Conservation (phyloP, 2,888 invertebrate genomes). For the Ectropis crepuscularia region DNA sequence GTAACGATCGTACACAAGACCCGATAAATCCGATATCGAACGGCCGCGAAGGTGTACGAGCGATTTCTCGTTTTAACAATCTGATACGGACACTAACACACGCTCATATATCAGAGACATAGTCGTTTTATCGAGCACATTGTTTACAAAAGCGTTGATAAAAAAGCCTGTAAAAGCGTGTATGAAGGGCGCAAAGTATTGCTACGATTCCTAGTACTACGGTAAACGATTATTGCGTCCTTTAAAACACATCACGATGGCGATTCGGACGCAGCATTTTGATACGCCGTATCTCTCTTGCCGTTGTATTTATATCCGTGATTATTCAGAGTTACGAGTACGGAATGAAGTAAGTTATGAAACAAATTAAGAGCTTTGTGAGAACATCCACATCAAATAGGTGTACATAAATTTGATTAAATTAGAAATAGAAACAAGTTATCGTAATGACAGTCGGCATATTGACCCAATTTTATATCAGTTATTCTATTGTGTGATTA, state of each 20-base stretch:
- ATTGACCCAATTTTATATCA: constrained; percentile 21
- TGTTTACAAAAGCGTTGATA: constrained; percentile 75
- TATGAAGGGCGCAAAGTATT: constrained; percentile 52
- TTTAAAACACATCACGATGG: constrained; percentile 1
- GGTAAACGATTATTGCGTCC: constrained; percentile 9
- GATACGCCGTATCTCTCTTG: constrained; percentile 13
- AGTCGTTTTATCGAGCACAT: constrained; percentile 63
- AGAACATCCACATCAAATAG: not conserved
- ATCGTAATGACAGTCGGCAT: constrained; percentile 5
- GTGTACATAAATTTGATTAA: not conserved
- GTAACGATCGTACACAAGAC: constrained; percentile 31
- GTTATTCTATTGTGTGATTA: constrained; percentile 22
- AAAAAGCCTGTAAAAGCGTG: constrained; percentile 67
- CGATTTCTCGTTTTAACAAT: constrained; percentile 52
- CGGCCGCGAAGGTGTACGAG: constrained; percentile 42
- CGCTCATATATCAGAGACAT: constrained; percentile 55
- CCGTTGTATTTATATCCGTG: constrained; percentile 15
- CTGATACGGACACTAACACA: constrained; percentile 55
- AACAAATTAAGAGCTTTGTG: not conserved
- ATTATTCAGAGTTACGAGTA: constrained; percentile 3
- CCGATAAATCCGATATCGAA: constrained; percentile 30
- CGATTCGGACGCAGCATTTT: not conserved
- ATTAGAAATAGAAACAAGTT: not conserved
- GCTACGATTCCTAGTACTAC: constrained; percentile 29
- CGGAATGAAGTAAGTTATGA: not conserved